A percentile compares a stretch with the other conserved stretches of the same genome.
Conservation (phyloP, 2,797 vertebrate genomes). For the Leptodactylus fallax region DNA sequence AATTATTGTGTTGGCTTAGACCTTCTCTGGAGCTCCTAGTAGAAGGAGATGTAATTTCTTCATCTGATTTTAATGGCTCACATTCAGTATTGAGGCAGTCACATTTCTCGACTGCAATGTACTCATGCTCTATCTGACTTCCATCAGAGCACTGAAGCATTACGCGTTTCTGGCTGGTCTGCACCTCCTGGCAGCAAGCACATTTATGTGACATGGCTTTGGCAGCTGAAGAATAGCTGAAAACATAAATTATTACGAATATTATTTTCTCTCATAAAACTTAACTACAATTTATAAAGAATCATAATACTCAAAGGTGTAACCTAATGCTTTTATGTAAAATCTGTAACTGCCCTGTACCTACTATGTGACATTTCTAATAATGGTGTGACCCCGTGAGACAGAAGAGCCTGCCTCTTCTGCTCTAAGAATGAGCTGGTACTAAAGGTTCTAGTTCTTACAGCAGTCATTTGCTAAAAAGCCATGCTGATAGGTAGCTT, state of each 20-base stretch:
- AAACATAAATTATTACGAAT: too few species aligned
- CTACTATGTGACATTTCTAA: neutral
- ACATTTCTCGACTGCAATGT: constrained; percentile 74
- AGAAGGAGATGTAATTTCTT: neutral
- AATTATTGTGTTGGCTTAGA: neutral
- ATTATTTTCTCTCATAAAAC: too few species aligned
- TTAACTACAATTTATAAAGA: neutral
- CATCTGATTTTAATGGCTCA: accelerated
- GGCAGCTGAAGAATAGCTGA: constrained; percentile 77
- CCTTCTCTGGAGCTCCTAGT: neutral
- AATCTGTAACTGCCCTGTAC: neutral
- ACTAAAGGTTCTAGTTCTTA: too few species aligned
- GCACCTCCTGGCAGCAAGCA: constrained; percentile 84
- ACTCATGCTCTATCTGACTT: constrained; percentile 66
- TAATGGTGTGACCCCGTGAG: too few species aligned
- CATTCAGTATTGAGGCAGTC: constrained; percentile 71
- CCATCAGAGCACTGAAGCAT: constrained; percentile 79
- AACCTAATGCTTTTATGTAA: neutral
- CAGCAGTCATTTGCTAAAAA: too few species aligned
- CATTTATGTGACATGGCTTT: constrained; percentile 80
- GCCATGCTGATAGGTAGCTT: too few species aligned
- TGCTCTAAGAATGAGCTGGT: too few species aligned
- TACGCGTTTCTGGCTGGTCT: constrained; percentile 70
- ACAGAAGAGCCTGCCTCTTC: too few species aligned
- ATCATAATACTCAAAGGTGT: neutral